phyloP scores from a whole-genome alignment of 2,797 vertebrate genomes.

The Neosilurus mollespiculum region DNA sequence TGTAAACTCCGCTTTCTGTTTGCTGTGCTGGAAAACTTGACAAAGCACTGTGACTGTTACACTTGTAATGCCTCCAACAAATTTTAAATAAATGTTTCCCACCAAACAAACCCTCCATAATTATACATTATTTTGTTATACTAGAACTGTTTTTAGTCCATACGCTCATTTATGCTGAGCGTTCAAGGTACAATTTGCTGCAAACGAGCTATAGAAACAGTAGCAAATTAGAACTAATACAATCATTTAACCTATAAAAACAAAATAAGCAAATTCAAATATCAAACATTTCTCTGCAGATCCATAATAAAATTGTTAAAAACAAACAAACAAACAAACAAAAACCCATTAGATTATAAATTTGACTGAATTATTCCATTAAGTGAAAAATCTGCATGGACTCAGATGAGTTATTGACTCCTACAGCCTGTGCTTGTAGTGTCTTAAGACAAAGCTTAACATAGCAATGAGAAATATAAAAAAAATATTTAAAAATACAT shows the following conservation, averaged over 20 bases:
- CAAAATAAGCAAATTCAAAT: background rate
- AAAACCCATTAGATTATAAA: too few species aligned
- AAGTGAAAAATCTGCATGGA: background rate
- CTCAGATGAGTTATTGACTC: background rate
- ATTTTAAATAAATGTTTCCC: background rate
- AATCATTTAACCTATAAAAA: too few species aligned
- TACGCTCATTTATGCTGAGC: too few species aligned
- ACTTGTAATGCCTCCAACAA: background rate
- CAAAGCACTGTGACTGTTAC: background rate
- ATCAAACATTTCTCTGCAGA: background rate
- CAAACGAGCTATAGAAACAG: too few species aligned
- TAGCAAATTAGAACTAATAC: too few species aligned
- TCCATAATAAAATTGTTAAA: background rate
- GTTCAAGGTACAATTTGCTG: too few species aligned
- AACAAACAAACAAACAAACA: too few species aligned
- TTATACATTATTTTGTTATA: background rate
- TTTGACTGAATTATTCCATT: background rate
- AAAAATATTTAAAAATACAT: too few species aligned
- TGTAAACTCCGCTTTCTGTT: background rate
- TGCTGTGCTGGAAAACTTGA: background rate
- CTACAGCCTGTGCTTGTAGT: background rate
- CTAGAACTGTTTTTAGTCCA: too few species aligned
- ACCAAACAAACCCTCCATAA: background rate
- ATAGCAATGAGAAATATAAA: background rate
- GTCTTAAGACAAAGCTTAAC: background rate